Percentiles rank a stretch among this genome's conserved stretches.
phyloP scores from a whole-genome alignment of 2,888 invertebrate genomes.

The Flexamia atlantica region DNA sequence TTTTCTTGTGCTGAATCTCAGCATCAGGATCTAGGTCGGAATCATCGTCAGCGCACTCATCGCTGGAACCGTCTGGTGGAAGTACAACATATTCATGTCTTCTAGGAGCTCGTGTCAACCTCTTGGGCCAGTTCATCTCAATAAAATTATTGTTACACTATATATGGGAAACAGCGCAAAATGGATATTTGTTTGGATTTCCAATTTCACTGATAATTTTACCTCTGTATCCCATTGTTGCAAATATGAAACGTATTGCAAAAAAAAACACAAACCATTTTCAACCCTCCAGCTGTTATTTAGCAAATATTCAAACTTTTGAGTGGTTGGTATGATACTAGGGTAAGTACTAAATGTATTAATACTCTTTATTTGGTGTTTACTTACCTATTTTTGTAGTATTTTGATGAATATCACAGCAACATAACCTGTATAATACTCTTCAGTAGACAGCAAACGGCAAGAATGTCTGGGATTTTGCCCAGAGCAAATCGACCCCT shows the following conservation, averaged over 20 bases:
- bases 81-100: neutral
- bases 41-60: neutral
- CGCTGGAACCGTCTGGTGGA: neutral
- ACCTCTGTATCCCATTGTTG: neutral
- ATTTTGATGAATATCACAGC: too few relatives aligned
- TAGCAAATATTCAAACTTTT: neutral
- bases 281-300: neutral
- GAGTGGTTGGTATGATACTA: neutral
- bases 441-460: too few relatives aligned
- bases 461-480: too few relatives aligned
- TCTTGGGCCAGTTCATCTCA: neutral
- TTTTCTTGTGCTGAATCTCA: too few relatives aligned
- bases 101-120: neutral
- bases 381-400: too few relatives aligned
- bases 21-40: neutral
- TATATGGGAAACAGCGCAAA: neutral
- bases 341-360: too few relatives aligned
- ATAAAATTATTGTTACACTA: neutral
- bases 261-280: neutral
- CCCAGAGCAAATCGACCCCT: too few relatives aligned
- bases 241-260: neutral
- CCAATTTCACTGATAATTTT: neutral
- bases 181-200: neutral
- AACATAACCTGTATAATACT: too few relatives aligned
- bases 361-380: too few relatives aligned